A percentile compares a stretch with the other conserved stretches of the same genome.
Conservation (phyloP, 2,888 invertebrate species). For the Stenodema calcarata region DNA sequence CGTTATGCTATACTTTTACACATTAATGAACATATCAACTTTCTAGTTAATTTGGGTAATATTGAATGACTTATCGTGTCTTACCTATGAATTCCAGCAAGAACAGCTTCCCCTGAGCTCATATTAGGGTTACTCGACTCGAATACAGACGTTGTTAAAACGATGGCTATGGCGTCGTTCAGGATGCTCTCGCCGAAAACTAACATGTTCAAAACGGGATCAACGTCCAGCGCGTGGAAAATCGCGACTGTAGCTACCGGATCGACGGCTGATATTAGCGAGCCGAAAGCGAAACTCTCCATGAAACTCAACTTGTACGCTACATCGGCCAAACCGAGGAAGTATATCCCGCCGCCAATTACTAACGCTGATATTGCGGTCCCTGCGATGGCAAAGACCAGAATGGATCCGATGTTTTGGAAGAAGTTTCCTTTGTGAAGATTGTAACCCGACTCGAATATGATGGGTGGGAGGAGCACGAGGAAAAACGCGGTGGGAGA, state of each 20-base stretch:
- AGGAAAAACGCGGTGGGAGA: conserved; percentile 98
- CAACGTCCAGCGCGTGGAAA: conserved; percentile 96
- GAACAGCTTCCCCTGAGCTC: conserved; percentile 82
- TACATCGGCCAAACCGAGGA: conserved; percentile 88
- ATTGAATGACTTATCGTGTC: no score
- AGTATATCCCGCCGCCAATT: conserved; percentile 94
- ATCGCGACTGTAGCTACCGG: conserved; percentile 99
- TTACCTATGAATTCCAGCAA: conserved; percentile 76
- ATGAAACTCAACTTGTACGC: conserved; percentile 92
- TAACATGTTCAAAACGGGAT: conserved; percentile 98
- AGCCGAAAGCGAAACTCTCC: conserved; percentile 98
- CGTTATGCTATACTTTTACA: no score
- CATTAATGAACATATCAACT: no score
- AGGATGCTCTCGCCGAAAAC: conserved; percentile 94
- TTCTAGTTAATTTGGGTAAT: no score
- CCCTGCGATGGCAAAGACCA: conserved; percentile 96
- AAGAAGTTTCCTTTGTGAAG: conserved; percentile 96
- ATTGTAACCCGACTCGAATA: conserved; percentile 97
- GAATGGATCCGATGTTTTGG: conserved; percentile 96
- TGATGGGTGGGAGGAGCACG: conserved; percentile 95
- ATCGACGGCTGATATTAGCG: conserved; percentile 97
- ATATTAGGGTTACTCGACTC: conserved; percentile 72
- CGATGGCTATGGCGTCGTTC: conserved; percentile 98
- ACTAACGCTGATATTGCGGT: conserved; percentile 96
- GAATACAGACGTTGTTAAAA: conserved; percentile 87